Evolutionary conservation across 1,140 invertebrate species (phyloP).

Genomic region (Tetramorium alpestre): DNA sequence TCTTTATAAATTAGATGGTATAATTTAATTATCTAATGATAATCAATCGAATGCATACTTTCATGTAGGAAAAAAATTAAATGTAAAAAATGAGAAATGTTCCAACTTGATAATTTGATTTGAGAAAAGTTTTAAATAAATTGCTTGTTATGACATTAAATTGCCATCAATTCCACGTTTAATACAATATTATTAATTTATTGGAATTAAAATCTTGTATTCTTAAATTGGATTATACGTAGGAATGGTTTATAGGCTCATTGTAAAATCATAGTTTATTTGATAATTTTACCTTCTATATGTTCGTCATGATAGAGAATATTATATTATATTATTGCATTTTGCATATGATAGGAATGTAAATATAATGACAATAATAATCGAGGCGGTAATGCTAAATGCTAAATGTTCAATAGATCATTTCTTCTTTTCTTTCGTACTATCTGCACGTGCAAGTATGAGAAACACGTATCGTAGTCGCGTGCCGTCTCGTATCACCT

Average conservation of each 20-base stretch:
- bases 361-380: slow-evolving; percentile 1
- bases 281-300: neutral
- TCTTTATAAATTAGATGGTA: neutral
- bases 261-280: neutral
- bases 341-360: neutral
- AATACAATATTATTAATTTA: neutral
- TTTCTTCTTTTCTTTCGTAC: slow-evolving; percentile 16
- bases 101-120: neutral
- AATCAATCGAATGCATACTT: neutral
- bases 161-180: neutral
- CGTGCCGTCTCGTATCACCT: slow-evolving; percentile 76
- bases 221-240: neutral
- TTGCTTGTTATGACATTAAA: neutral
- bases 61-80: neutral
- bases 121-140: neutral
- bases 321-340: neutral
- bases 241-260: neutral
- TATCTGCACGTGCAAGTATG: slow-evolving; percentile 38
- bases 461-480: slow-evolving; percentile 68
- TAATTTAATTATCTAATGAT: neutral
- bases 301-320: neutral
- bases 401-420: neutral
- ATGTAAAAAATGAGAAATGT: neutral
- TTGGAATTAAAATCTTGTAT: neutral
- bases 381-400: neutral